phyloP scores from a whole-genome alignment of 2,888 invertebrate genomes.

The Zonitis immaculata region DNA sequence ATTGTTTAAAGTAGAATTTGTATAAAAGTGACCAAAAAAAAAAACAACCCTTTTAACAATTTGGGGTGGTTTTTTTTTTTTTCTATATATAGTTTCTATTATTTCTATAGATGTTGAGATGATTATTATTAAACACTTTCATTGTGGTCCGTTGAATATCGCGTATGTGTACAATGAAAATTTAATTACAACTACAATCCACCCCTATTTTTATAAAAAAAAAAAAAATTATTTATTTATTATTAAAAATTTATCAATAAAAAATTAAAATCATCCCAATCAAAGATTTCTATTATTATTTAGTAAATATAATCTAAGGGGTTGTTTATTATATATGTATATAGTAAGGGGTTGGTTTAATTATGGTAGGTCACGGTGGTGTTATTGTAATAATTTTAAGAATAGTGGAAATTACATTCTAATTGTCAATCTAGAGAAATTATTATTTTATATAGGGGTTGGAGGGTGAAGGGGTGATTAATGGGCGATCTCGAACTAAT shows the following conservation, averaged over 20 bases:
- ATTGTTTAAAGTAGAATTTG: too few species aligned
- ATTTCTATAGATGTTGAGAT: too few species aligned
- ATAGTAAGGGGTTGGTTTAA: too few species aligned
- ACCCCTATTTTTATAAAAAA: slow-evolving; percentile 6
- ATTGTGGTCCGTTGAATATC: slow-evolving; percentile 29
- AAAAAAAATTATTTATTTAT: slow-evolving; percentile 9
- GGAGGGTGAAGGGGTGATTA: too few species aligned
- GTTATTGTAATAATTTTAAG: background rate
- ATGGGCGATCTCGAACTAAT: background rate
- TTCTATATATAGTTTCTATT: background rate
- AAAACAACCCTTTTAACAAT: background rate
- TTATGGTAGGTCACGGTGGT: background rate
- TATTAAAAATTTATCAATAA: background rate
- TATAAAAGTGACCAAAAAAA: too few species aligned
- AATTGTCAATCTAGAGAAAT: too few species aligned
- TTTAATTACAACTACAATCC: slow-evolving; percentile 20
- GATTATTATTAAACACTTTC: slow-evolving; percentile 32
- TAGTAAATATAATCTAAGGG: too few species aligned
- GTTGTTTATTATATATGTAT: too few species aligned
- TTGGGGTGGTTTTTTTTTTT: background rate
- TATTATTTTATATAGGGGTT: too few species aligned
- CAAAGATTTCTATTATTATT: too few species aligned
- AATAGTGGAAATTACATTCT: background rate
- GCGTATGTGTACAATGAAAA: slow-evolving; percentile 18
- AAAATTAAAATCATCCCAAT: too few species aligned